A percentile compares a stretch with the other conserved stretches of the same genome.
phyloP scores from a whole-genome alignment of 2,888 invertebrate species.

The Poecilus cupreus region DNA sequence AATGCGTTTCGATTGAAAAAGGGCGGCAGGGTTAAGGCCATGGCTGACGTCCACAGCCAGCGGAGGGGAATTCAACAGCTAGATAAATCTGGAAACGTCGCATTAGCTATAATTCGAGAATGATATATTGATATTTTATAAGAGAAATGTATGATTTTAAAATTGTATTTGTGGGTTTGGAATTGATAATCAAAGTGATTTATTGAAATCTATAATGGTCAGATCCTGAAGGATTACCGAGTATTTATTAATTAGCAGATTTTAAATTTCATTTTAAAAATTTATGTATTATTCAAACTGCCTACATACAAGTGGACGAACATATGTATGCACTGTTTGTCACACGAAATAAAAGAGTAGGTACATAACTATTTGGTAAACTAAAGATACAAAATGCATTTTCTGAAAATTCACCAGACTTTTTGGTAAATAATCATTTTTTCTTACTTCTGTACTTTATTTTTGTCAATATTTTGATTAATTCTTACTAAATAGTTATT shows the following conservation, averaged over 20 bases:
- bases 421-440: no score
- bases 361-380: no score
- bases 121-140: background rate
- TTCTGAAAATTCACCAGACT: no score
- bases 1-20: conserved; percentile 25
- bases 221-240: background rate
- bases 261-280: background rate
- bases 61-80: conserved; percentile 12
- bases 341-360: no score
- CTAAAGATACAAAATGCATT: no score
- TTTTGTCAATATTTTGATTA: no score
- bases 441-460: no score
- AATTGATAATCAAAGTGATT: background rate
- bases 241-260: background rate
- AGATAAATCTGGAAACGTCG: conserved; percentile 13
- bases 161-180: background rate
- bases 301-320: no score
- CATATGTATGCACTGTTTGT: no score
- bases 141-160: conserved; percentile 3
- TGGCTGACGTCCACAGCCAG: background rate
- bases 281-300: no score
- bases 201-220: conserved; percentile 3
- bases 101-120: conserved; percentile 3
- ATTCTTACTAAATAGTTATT: no score
- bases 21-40: conserved; percentile 11